Evolutionary conservation across 2,113 vertebrate species (phyloP), one percentile per base, ranked within the genome.

Genomic region (Phrynosoma blainvillii): DNA sequence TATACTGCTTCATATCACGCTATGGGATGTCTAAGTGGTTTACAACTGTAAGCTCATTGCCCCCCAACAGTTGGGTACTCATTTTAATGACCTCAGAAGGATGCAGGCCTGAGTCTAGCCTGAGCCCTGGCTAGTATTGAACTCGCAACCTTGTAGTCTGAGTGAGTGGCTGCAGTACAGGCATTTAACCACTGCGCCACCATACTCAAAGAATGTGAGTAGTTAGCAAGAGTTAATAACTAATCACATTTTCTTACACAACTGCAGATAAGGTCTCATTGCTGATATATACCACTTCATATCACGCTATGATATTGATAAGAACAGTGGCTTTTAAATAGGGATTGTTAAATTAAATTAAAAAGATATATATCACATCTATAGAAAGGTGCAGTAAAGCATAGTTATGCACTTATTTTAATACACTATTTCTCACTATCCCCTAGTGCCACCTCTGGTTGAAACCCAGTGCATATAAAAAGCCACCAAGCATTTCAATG

Each of bases 361-460:
- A 90, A 88, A 90, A 79, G 0, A 7, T n/a, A 8, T 1, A 5
- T 84, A 36, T 42, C 52, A 59, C 70, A 52, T 1, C 32, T 30
- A 77, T 2, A 86, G 25, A 66, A 78, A 80, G 11, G 80, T 65
- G 68, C 83, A 0, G 5, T 27, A 88, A 36, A 91, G 11, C 62
- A 87, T 75, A 79, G n/a, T 32, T 4, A 0, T 79, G 7, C 47
- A 4, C 47, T 3, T 71, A 74, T 91, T 92, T 80, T 65, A 76
- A 82, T 89, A 77, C 42, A 80, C 40, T 75, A 9, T 52, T 82
- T 87, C 74, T 92, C 90, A 65, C 80, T 83, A 87, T 89, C 32
- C 62, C 90, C 84, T 90, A 91, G 70, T 92, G 91, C 90, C 87
- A 90, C 84, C 87, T 93, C 83, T 90, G 87, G 79, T 73, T 92